These are phyloP conservation scores for Chalcosyrphus nemorum DNA, from an alignment of 2,888 invertebrate genomes.

Conservation along the genomic window DNA sequence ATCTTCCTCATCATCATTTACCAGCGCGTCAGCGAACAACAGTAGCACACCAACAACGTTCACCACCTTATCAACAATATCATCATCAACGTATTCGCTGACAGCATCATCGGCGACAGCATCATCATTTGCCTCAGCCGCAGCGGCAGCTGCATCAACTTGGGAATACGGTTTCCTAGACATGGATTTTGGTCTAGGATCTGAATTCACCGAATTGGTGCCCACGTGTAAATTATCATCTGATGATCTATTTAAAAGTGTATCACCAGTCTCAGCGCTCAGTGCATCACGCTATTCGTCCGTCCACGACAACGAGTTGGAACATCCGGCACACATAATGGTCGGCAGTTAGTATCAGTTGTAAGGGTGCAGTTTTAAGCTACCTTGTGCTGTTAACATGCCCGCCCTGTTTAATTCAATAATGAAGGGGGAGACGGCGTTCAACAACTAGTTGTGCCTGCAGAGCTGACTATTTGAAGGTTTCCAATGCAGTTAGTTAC, in stretches of 20 bases:
- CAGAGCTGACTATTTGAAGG: conserved; percentile 35
- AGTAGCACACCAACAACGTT: conserved; percentile 77
- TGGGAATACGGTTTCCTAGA: conserved; percentile 82
- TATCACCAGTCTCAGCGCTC: conserved; percentile 79
- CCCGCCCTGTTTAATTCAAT: conserved; percentile 58
- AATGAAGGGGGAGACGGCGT: conserved; percentile 5
- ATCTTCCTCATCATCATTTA: conserved; percentile 62
- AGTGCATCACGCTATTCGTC: conserved; percentile 77
- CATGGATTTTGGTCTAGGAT: conserved; percentile 82
- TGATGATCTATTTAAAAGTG: conserved; percentile 83
- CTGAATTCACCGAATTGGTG: conserved; percentile 83
- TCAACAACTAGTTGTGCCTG: conserved; percentile 14
- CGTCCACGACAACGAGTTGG: conserved; percentile 82
- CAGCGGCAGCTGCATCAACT: conserved; percentile 77
- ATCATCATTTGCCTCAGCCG: conserved; percentile 69
- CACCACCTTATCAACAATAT: conserved; percentile 80
- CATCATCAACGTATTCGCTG: conserved; percentile 79
- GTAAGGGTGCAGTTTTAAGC: conserved; percentile 75
- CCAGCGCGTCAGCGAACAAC: conserved; percentile 43
- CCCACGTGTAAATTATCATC: conserved; percentile 84
- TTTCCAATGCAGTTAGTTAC: conserved; percentile 25
- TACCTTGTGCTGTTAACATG: conserved; percentile 61
- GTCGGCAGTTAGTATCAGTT: conserved; percentile 83
- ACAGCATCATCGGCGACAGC: conserved; percentile 79
- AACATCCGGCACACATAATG: conserved; percentile 84